phyloP scores from a whole-genome alignment of 1,140 invertebrate genomes.

The Rhagoletis pomonella region DNA sequence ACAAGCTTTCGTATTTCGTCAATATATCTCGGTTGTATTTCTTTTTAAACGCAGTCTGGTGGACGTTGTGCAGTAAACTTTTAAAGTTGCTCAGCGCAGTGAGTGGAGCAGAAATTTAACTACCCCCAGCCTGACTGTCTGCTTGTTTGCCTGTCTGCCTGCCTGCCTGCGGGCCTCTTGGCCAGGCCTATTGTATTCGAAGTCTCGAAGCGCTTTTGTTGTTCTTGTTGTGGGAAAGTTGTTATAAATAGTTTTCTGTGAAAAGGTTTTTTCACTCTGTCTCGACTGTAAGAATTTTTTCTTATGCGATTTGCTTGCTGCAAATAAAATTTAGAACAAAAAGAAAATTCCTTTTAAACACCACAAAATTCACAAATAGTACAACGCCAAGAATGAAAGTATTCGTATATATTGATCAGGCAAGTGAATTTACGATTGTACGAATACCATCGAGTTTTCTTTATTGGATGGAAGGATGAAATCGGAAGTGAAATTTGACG shows the following conservation, averaged over 20 bases:
- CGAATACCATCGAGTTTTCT: neutral
- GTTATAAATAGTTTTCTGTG: neutral
- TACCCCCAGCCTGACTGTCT: slow-evolving; percentile 15
- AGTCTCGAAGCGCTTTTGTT: neutral
- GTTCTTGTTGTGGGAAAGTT: neutral
- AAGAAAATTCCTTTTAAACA: slow-evolving; percentile 47
- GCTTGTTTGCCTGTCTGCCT: neutral
- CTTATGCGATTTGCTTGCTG: slow-evolving; percentile 52
- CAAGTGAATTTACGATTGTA: neutral
- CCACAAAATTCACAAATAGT: slow-evolving; percentile 12
- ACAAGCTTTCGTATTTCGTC: neutral
- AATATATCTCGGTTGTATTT: neutral
- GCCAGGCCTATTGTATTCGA: slow-evolving; percentile 22
- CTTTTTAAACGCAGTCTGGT: slow-evolving; percentile 26
- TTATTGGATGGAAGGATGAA: slow-evolving; percentile 15
- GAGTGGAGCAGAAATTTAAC: slow-evolving; percentile 22
- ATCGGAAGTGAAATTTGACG: slow-evolving; percentile 19
- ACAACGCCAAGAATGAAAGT: slow-evolving; percentile 34
- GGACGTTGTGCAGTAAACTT: neutral
- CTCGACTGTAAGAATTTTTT: neutral
- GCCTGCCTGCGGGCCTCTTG: slow-evolving; percentile 12
- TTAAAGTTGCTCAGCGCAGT: slow-evolving; percentile 8
- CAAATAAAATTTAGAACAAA: slow-evolving; percentile 54
- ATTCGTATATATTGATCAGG: neutral
- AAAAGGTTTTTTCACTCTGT: slow-evolving; percentile 17